Percentiles rank a stretch among this genome's conserved stretches.
Conservation (phyloP, 2,113 vertebrate genomes). For the Nyctibius bracteatus region DNA sequence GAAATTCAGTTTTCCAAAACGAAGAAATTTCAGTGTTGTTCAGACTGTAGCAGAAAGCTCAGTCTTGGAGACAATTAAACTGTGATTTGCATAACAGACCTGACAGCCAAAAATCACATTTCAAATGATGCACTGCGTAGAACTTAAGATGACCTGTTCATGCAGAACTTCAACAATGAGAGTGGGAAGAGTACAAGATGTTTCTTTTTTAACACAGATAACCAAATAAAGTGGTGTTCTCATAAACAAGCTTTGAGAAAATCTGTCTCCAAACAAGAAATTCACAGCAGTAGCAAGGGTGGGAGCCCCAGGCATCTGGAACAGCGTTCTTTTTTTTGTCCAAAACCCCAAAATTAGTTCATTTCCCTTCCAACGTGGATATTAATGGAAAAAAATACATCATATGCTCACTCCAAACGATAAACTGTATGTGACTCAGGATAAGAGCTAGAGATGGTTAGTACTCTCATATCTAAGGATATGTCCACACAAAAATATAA, state of each 20-base stretch:
- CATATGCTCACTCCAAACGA: background rate
- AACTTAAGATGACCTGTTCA: background rate
- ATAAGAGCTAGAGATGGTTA: background rate
- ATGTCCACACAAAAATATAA: background rate
- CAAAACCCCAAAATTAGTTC: background rate
- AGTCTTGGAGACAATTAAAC: slow-evolving; percentile 8
- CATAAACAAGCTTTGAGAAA: slow-evolving; percentile 15
- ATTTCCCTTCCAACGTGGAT: background rate
- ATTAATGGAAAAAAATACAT: slow-evolving; percentile 7
- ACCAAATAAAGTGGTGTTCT: background rate
- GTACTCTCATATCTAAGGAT: background rate
- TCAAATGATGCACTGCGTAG: background rate
- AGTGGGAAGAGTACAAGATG: background rate
- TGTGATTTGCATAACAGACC: slow-evolving; percentile 19
- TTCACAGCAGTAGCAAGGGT: background rate
- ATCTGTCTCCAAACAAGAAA: slow-evolving; percentile 4
- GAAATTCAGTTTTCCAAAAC: slow-evolving; percentile 37
- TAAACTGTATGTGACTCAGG: background rate
- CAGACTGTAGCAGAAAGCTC: slow-evolving; percentile 46
- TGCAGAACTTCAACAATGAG: background rate
- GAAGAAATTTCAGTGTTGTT: slow-evolving; percentile 49
- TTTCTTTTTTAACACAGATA: background rate
- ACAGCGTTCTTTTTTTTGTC: background rate
- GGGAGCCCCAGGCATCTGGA: background rate
- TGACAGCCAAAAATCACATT: slow-evolving; percentile 13